A percentile compares a stretch with the other conserved stretches of the same genome.
phyloP scores from a whole-genome alignment of 2,113 vertebrate species.

The Aphyosemion australe region DNA sequence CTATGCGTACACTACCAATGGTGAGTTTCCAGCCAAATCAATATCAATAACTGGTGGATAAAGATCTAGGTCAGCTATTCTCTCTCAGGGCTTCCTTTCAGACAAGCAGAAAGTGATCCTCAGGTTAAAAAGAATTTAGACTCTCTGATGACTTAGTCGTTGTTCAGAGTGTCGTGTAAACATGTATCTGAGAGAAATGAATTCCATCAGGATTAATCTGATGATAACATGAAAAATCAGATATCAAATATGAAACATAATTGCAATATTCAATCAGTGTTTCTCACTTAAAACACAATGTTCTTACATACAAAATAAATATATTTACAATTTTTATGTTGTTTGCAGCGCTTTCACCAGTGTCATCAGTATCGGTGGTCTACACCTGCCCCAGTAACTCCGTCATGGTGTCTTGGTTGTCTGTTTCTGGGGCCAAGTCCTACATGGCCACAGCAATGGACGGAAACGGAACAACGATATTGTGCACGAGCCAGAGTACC shows the following conservation, averaged over 20 bases:
- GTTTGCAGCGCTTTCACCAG: constrained; percentile 59
- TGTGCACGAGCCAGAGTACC: constrained; percentile 55
- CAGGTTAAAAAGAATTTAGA: constrained; percentile 25
- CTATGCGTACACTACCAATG: constrained; percentile 69
- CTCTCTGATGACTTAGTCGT: constrained; percentile 40
- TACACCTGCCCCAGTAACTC: constrained; percentile 65
- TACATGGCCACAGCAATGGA: constrained; percentile 57
- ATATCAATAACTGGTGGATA: constrained; percentile 58
- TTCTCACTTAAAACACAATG: background rate
- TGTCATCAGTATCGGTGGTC: constrained; percentile 56
- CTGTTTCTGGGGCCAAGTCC: constrained; percentile 62
- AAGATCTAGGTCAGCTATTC: constrained; percentile 69
- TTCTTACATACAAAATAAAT: background rate
- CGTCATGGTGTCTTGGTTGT: constrained; percentile 56
- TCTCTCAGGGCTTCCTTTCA: constrained; percentile 58
- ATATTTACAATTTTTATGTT: background rate
- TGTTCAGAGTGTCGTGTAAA: constrained; percentile 25
- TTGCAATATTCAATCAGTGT: too few species aligned
- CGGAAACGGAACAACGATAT: constrained; percentile 26
- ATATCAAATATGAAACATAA: background rate
- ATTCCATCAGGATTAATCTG: background rate
- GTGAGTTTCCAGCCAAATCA: constrained; percentile 70
- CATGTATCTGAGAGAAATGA: constrained; percentile 20
- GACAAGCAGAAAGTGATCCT: constrained; percentile 61
- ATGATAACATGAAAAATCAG: background rate